Evolutionary conservation across 2,113 vertebrate species (phyloP).

Genomic region (Tursiops truncatus): DNA sequence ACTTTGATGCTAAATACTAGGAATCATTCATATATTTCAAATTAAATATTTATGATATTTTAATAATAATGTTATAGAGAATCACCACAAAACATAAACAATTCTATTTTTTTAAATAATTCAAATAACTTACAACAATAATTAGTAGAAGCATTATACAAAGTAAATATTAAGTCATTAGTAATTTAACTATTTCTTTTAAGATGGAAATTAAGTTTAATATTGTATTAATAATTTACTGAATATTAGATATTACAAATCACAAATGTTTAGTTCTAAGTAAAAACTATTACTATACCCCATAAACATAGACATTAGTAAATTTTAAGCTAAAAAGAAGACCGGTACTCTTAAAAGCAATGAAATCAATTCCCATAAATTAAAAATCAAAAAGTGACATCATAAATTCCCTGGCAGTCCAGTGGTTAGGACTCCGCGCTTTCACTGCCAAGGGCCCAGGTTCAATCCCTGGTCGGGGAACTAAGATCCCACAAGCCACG

Average conservation of each 20-base stretch:
- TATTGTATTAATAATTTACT: neutral
- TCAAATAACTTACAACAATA: neutral
- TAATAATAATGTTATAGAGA: neutral
- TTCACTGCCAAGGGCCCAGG: too few species aligned
- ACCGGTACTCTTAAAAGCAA: neutral
- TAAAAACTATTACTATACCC: neutral
- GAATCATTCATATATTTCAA: neutral
- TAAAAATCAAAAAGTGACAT: neutral
- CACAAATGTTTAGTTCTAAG: neutral
- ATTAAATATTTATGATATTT: constrained; percentile 37
- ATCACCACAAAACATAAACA: neutral
- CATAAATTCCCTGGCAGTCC: neutral
- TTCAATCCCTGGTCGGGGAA: too few species aligned
- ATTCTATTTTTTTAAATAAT: neutral
- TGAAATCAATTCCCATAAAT: neutral
- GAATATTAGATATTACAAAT: constrained; percentile 3
- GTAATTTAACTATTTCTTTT: neutral
- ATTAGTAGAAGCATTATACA: neutral
- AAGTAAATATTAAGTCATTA: constrained; percentile 11
- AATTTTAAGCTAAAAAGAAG: constrained; percentile 36
- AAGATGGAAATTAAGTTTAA: neutral
- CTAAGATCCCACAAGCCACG: too few species aligned
- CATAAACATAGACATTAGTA: constrained; percentile 40
- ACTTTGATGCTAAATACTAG: neutral
- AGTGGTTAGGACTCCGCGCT: too few species aligned